phyloP scores from a whole-genome alignment of 2,888 invertebrate genomes.

The Nomada fabriciana region DNA sequence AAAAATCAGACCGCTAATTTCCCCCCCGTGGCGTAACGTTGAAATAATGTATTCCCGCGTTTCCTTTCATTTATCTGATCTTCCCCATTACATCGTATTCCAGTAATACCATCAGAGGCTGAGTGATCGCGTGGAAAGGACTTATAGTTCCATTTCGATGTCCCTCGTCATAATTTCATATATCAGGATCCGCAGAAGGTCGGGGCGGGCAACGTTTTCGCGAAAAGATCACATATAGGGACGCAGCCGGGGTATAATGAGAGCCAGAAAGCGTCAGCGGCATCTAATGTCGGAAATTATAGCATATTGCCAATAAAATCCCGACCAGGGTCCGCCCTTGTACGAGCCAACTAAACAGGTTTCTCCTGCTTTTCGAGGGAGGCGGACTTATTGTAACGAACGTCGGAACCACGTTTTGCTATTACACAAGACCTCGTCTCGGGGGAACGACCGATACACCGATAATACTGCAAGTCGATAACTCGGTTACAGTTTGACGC shows the following conservation, averaged over 20 bases:
- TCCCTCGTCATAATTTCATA: constrained; percentile 79
- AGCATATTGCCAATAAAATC: constrained; percentile 85
- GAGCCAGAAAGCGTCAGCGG: constrained; percentile 83
- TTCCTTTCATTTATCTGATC: constrained; percentile 66
- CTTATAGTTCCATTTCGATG: constrained; percentile 67
- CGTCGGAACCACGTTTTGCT: constrained; percentile 78
- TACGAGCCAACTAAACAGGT: constrained; percentile 72
- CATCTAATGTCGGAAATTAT: constrained; percentile 84
- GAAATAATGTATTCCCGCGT: constrained; percentile 45
- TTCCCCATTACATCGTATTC: constrained; percentile 47
- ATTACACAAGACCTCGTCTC: constrained; percentile 72
- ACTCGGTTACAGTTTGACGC: constrained; percentile 70
- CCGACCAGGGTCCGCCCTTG: constrained; percentile 76
- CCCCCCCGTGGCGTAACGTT: neutral
- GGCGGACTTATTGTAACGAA: constrained; percentile 81
- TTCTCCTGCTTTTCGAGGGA: constrained; percentile 64
- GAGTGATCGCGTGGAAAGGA: constrained; percentile 39
- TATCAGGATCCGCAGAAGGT: constrained; percentile 79
- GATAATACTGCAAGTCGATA: constrained; percentile 79
- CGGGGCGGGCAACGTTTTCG: constrained; percentile 66
- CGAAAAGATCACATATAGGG: constrained; percentile 79
- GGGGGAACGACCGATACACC: constrained; percentile 62
- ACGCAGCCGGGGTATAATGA: constrained; percentile 80
- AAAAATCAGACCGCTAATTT: constrained; percentile 42
- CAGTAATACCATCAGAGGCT: constrained; percentile 51